Base-by-base conservation (phyloP, 1,140 invertebrate species). In the Caenorhabditis latens region DNA sequence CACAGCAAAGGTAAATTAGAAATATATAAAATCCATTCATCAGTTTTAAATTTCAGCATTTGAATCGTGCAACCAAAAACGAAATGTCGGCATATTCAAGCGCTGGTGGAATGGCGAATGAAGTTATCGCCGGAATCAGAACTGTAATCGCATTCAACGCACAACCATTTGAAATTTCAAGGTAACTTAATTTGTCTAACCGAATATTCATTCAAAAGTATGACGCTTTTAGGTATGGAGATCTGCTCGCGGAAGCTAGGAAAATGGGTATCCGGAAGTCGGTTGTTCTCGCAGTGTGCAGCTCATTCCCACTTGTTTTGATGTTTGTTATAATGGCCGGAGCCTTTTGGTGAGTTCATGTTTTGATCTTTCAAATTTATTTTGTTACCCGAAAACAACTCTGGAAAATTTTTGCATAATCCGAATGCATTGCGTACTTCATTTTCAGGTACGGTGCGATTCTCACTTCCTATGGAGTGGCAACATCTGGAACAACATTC, bases 101-200 rank as follows among this genome's bases (percentile, higher is more conserved):
- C 82, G 96, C 96, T 1, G 95, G 96, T 32, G 93, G 94, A 0
- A 94, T 97, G 6, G 96, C 96, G 0, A 95, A 96, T 91, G 96
- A 97, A 92, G 95, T 95, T 0, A 90, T 97, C 4, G 94, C 94
- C 43, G 94, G 95, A 4, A 95, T 97, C 19, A 94, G 95, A 40
- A 97, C 96, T 0, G 96, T 97, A 0, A 94, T 95, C 32, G 95
- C 96, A 0, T 97, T 97, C 90, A 95, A 95, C 86, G 96, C 96
- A 6, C 95, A 96, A 92, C 88, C 93, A 16, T 95, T 95, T 90
- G 96, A 96, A 93, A 90, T 90, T 83, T 75, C 88, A 11, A 89
- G 93, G 85, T 93, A 55, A 32, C 9, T 32, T 2, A 14, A 11
- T 4, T 16, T 84, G 48, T 46, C 58, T 16, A 50, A 9, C 11